A percentile compares a stretch with the other conserved stretches of the same genome.
These are phyloP conservation scores for Matsumurasca onukii DNA, from an alignment of 1,140 invertebrate species.

Conservation along the genomic window DNA sequence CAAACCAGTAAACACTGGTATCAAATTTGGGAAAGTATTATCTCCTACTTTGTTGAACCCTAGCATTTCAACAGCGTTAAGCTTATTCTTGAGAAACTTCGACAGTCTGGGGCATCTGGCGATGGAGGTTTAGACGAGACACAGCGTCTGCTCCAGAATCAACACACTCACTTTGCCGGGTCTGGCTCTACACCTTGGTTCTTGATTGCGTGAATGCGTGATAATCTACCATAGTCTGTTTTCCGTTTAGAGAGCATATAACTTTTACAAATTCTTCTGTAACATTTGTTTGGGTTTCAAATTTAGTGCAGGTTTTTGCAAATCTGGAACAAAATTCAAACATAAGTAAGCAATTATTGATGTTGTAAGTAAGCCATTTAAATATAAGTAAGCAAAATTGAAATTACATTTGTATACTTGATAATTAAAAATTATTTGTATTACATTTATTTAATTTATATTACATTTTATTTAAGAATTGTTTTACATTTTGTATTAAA, in stretches of 20 bases:
- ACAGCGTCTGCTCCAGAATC: slow-evolving; percentile 70
- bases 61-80: slow-evolving; percentile 46
- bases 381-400: too few relatives aligned
- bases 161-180: slow-evolving; percentile 53
- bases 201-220: slow-evolving; percentile 42
- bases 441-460: too few relatives aligned
- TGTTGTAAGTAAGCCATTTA: too few relatives aligned
- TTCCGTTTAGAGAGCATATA: slow-evolving; percentile 27
- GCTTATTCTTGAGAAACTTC: slow-evolving; percentile 47
- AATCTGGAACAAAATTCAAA: slow-evolving; percentile 37
- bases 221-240: slow-evolving; percentile 42
- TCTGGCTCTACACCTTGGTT: background rate
- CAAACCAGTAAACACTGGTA: slow-evolving; percentile 53
- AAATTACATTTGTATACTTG: too few relatives aligned
- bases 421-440: too few relatives aligned
- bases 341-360: too few relatives aligned
- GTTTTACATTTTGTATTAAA: too few relatives aligned
- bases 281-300: slow-evolving; percentile 31
- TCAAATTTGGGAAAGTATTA: slow-evolving; percentile 52
- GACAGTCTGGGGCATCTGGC: slow-evolving; percentile 56
- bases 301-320: slow-evolving; percentile 34
- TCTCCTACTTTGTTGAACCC: slow-evolving; percentile 52
- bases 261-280: slow-evolving; percentile 41
- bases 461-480: too few relatives aligned
- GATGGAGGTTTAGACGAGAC: slow-evolving; percentile 57